A percentile compares a stretch with the other conserved stretches of the same genome.
phyloP scores from a whole-genome alignment of 2,888 invertebrate genomes.

The Steromphala cineraria region DNA sequence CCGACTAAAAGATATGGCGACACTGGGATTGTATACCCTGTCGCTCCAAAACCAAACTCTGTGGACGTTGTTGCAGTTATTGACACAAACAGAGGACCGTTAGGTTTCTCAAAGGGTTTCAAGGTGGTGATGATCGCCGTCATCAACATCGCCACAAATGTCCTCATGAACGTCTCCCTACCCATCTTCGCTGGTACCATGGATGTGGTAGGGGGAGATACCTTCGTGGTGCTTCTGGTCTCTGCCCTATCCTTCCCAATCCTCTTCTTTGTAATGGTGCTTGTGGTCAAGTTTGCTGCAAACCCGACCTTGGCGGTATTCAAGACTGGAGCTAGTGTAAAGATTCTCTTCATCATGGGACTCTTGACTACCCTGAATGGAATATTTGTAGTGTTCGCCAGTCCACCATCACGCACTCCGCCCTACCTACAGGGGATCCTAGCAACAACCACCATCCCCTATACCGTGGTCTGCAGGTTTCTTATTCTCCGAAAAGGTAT shows the following conservation, averaged over 20 bases:
- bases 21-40: background rate
- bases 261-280: conserved; percentile 40
- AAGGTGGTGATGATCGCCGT: conserved; percentile 38
- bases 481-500: conserved; percentile 51
- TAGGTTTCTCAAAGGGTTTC: conserved; percentile 22
- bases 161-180: conserved; percentile 45
- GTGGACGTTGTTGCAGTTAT: background rate
- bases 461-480: conserved; percentile 44
- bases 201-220: conserved; percentile 42
- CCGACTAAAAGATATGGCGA: background rate
- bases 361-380: conserved; percentile 49
- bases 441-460: conserved; percentile 45
- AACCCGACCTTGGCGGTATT: conserved; percentile 34
- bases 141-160: conserved; percentile 44
- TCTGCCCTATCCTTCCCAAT: conserved; percentile 39
- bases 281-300: conserved; percentile 33
- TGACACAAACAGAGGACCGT: background rate
- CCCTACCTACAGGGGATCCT: conserved; percentile 56
- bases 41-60: background rate
- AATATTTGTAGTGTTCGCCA: conserved; percentile 51
- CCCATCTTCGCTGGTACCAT: conserved; percentile 52
- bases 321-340: conserved; percentile 36
- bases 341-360: conserved; percentile 47
- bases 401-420: conserved; percentile 48
- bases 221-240: conserved; percentile 43